A percentile compares a stretch with the other conserved stretches of the same genome.
These are phyloP conservation scores for Cheilosia impressa DNA, from an alignment of 2,888 invertebrate genomes.

Conservation along the genomic window DNA sequence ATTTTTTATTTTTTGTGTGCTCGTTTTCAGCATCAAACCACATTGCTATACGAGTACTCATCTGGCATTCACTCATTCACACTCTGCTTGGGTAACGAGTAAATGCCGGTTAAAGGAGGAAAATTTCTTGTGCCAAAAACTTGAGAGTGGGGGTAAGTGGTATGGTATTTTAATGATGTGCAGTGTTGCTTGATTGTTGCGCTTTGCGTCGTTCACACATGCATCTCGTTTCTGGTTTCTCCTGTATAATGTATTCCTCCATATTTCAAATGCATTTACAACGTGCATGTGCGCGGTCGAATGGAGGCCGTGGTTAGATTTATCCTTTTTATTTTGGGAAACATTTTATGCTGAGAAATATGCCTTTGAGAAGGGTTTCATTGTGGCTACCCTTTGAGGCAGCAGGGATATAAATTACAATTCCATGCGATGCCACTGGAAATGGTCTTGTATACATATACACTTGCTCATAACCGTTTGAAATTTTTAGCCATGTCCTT, in stretches of 20 bases:
- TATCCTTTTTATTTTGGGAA: neutral
- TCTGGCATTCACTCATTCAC: slow-evolving; percentile 40
- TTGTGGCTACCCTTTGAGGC: neutral
- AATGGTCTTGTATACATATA: no score
- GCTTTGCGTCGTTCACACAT: slow-evolving; percentile 9
- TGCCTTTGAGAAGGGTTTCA: neutral
- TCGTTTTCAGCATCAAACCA: slow-evolving; percentile 22
- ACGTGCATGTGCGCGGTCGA: neutral
- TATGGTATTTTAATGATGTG: slow-evolving; percentile 63
- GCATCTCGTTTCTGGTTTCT: no score
- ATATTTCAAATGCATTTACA: neutral
- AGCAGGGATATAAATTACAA: neutral
- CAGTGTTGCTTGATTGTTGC: slow-evolving; percentile 47
- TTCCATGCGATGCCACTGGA: neutral
- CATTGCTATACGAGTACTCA: neutral
- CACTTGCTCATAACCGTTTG: no score
- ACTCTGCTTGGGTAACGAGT: slow-evolving; percentile 39
- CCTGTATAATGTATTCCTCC: neutral
- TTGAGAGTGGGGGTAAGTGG: neutral
- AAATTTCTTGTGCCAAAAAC: slow-evolving; percentile 32
- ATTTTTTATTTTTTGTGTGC: neutral
- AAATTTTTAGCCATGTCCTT: no score
- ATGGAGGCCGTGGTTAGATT: neutral
- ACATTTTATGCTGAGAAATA: neutral
- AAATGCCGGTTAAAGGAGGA: slow-evolving; percentile 48